Percentiles rank a stretch among this genome's conserved stretches.
These are phyloP conservation scores for Phylloscopus whistleri DNA, from an alignment of 2,113 vertebrate species.

Conservation along the genomic window DNA sequence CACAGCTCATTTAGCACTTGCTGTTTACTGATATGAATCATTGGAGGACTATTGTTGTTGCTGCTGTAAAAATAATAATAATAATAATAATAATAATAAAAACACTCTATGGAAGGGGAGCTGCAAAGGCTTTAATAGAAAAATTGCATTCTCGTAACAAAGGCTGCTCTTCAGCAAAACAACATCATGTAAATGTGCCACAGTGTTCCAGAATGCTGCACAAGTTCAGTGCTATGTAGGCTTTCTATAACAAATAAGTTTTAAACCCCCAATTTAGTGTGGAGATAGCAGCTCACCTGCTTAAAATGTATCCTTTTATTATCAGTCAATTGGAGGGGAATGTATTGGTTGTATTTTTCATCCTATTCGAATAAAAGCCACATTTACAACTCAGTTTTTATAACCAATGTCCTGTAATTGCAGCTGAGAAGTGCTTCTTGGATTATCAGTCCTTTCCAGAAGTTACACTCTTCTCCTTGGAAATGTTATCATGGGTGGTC, in stretches of 20 bases:
- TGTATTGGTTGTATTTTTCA: neutral
- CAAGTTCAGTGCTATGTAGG: neutral
- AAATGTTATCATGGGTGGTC: neutral
- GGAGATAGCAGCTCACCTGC: neutral
- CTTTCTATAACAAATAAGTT: neutral
- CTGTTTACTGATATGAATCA: constrained; percentile 39
- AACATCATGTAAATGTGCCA: neutral
- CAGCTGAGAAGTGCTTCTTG: neutral
- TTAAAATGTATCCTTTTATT: neutral
- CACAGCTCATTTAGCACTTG: constrained; percentile 17
- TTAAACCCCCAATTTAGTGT: neutral
- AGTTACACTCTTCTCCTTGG: neutral
- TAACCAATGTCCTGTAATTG: neutral
- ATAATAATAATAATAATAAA: neutral
- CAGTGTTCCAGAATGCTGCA: neutral
- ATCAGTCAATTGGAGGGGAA: neutral
- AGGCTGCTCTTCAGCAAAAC: neutral
- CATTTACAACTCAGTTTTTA: neutral
- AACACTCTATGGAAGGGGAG: neutral
- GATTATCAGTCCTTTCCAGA: constrained; percentile 22
- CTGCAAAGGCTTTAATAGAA: constrained; percentile 2
- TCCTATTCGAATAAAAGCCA: neutral
- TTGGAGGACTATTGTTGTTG: neutral
- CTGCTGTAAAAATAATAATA: neutral
- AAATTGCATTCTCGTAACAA: neutral